phyloP scores from a whole-genome alignment of 2,113 vertebrate species.

The Axis porcinus region DNA sequence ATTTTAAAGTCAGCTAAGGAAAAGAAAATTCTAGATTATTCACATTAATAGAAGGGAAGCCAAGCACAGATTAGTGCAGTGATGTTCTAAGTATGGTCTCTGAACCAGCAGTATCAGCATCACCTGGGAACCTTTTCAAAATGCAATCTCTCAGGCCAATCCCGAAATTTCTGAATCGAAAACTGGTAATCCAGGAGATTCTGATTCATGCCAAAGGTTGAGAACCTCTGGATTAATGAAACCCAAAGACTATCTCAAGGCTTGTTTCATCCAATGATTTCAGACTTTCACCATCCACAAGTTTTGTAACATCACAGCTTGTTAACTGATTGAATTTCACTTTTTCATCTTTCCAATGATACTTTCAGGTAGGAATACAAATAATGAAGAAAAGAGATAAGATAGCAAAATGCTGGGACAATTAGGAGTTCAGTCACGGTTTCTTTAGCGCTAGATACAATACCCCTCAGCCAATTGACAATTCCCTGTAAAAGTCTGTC shows the following conservation, averaged over 20 bases:
- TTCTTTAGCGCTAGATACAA: background rate
- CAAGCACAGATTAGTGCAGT: background rate
- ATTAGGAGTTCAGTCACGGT: background rate
- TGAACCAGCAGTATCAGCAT: background rate
- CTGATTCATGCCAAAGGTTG: background rate
- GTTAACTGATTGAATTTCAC: background rate
- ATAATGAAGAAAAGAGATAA: background rate
- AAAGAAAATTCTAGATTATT: conserved; percentile 10
- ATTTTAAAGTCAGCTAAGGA: background rate
- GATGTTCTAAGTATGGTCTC: background rate
- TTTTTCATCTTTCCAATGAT: background rate
- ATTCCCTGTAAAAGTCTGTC: background rate
- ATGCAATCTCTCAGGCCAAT: background rate
- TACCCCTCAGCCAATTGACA: background rate
- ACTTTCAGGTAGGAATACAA: background rate
- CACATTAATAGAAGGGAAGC: conserved; percentile 22
- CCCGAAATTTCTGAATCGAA: background rate
- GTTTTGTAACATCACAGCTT: background rate
- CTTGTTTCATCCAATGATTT: background rate
- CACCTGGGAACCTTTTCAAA: background rate
- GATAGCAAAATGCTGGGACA: background rate
- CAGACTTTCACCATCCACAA: background rate
- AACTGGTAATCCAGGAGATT: background rate
- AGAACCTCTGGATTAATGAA: conserved; percentile 42
- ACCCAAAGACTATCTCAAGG: background rate